Percentiles rank a stretch among this genome's conserved stretches.
phyloP scores from a whole-genome alignment of 2,797 vertebrate genomes.

The Micropoecilia bifurca region DNA sequence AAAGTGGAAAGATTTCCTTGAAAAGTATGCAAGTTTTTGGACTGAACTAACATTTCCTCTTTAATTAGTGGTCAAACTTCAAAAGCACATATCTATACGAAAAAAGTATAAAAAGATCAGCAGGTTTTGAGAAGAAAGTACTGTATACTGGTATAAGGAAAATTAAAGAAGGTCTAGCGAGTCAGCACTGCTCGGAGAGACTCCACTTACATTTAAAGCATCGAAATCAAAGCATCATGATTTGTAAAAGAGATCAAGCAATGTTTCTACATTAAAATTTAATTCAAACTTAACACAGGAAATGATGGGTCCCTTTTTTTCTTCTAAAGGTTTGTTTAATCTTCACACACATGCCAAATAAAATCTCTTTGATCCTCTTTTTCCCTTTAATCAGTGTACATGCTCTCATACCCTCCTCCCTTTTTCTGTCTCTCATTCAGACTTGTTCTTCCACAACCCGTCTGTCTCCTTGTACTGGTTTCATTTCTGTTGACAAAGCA shows the following conservation, averaged over 20 bases:
- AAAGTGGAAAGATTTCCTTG: background rate
- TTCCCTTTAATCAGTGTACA: slow-evolving; percentile 78
- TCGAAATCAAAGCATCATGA: slow-evolving; percentile 81
- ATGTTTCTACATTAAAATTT: slow-evolving; percentile 83
- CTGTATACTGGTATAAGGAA: slow-evolving; percentile 22
- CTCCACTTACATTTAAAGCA: slow-evolving; percentile 68
- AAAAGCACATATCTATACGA: slow-evolving; percentile 29
- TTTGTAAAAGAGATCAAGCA: slow-evolving; percentile 85
- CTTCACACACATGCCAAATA: slow-evolving; percentile 75
- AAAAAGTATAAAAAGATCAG: slow-evolving; percentile 3
- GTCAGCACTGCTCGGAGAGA: slow-evolving; percentile 42
- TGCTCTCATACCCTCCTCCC: slow-evolving; percentile 61
- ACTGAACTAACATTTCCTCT: slow-evolving; percentile 14
- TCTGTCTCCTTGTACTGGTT: slow-evolving; percentile 78
- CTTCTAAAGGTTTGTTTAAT: slow-evolving; percentile 87
- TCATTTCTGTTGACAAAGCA: slow-evolving; percentile 86
- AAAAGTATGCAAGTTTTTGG: background rate
- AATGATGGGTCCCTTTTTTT: slow-evolving; percentile 77
- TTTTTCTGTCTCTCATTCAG: slow-evolving; percentile 69
- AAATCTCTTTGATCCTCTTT: slow-evolving; percentile 81
- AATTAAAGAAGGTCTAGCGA: slow-evolving; percentile 39
- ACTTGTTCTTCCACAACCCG: slow-evolving; percentile 67
- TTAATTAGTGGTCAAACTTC: slow-evolving; percentile 24
- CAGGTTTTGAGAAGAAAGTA: slow-evolving; percentile 30
- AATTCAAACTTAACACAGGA: slow-evolving; percentile 83